phyloP scores from a whole-genome alignment of 2,113 vertebrate species.

The Rhipidura dahli region DNA sequence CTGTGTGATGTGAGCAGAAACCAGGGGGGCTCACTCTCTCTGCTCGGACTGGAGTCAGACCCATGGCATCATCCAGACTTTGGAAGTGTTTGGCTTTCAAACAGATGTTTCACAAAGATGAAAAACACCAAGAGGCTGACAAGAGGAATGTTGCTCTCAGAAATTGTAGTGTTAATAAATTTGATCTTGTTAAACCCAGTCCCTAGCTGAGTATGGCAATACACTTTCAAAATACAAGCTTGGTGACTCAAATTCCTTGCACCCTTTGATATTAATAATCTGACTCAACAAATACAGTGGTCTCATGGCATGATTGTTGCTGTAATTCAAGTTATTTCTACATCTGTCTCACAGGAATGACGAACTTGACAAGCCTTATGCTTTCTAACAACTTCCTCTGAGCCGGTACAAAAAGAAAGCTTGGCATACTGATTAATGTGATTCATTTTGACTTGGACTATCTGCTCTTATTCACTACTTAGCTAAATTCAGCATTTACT shows the following conservation, averaged over 20 bases:
- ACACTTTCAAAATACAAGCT: background rate
- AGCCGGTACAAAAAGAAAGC: background rate
- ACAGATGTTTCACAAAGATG: background rate
- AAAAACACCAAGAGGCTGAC: background rate
- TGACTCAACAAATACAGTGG: background rate
- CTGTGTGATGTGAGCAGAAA: background rate
- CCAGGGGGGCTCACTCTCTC: rapidly evolving
- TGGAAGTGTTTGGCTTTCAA: background rate
- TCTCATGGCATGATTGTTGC: background rate
- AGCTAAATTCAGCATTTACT: background rate
- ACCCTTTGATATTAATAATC: background rate
- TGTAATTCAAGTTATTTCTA: background rate
- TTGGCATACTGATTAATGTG: background rate
- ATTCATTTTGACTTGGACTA: background rate
- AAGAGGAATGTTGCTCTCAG: background rate
- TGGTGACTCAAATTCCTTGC: background rate
- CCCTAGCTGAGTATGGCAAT: background rate
- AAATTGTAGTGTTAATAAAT: background rate
- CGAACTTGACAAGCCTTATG: background rate
- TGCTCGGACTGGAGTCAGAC: background rate
- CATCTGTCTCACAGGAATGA: background rate
- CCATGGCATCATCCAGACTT: background rate
- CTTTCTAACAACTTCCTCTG: background rate
- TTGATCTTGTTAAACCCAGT: background rate
- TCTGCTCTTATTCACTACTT: background rate